Conservation (phyloP, 2,113 vertebrate species). For the Sinocyclocheilus anshuiensis region DNA sequence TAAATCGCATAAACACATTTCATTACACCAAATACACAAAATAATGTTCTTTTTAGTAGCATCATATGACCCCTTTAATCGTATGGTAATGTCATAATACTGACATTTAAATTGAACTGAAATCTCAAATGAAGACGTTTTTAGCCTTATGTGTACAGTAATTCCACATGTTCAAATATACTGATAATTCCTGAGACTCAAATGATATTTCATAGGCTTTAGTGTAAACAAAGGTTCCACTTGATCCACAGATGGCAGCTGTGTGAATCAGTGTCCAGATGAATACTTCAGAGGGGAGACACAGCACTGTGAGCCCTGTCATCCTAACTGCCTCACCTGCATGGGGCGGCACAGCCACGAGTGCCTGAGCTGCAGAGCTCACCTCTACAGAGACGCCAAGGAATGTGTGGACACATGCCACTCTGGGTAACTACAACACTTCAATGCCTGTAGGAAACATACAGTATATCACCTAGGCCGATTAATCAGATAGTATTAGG, state of each 20-base stretch:
- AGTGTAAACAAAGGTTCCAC: conserved; percentile 6
- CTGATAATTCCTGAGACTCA: neutral
- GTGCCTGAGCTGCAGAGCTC: conserved; percentile 80
- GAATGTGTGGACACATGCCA: conserved; percentile 83
- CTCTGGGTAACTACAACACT: conserved; percentile 75
- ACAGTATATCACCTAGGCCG: neutral
- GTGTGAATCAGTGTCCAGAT: conserved; percentile 79
- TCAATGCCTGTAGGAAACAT: neutral
- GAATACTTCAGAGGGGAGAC: conserved; percentile 76
- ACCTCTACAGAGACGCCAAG: conserved; percentile 79
- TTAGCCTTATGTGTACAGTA: neutral
- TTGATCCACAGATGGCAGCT: conserved; percentile 80
- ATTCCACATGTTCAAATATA: neutral
- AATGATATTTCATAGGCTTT: neutral
- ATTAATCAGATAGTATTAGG: neutral
- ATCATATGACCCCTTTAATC: too few relatives aligned
- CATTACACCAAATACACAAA: too few relatives aligned
- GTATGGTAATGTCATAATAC: neutral
- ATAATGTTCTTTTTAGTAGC: too few relatives aligned
- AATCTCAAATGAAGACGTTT: neutral
- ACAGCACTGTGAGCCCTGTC: conserved; percentile 79
- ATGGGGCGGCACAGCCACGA: conserved; percentile 78
- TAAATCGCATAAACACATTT: too few relatives aligned
- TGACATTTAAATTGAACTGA: neutral
- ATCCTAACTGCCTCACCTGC: conserved; percentile 81